A percentile compares a stretch with the other conserved stretches of the same genome.
Conservation (phyloP, 1,140 invertebrate genomes). For the Galendromus occidentalis region DNA sequence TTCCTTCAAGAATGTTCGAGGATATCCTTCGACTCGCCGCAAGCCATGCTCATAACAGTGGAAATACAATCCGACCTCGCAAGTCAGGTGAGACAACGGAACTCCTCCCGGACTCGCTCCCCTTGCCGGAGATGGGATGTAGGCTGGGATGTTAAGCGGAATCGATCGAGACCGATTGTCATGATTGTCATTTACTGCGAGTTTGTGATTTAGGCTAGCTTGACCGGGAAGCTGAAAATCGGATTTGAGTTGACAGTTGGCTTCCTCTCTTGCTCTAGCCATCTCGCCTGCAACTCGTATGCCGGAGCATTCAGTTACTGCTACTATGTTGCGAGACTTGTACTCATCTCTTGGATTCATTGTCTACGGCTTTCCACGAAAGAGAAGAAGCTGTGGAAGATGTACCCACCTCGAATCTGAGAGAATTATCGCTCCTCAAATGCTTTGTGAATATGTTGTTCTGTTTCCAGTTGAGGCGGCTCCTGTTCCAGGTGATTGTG, state of each 20-base stretch:
- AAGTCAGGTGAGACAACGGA: neutral
- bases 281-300: neutral
- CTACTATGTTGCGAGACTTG: neutral
- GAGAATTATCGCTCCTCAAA: neutral
- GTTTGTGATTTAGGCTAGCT: no score
- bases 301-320: neutral
- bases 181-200: no score
- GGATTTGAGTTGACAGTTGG: no score
- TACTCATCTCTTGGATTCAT: neutral
- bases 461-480: neutral
- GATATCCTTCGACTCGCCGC: neutral
- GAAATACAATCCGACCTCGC: neutral
- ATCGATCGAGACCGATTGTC: no score
- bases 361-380: neutral
- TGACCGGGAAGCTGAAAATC: no score
- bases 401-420: neutral
- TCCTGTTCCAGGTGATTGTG: neutral
- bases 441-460: slow-evolving; percentile 5
- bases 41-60: neutral
- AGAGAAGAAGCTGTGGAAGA: neutral
- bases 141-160: no score
- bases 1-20: neutral
- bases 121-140: no score
- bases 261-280: neutral
- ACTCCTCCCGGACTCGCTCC: no score